Evolutionary conservation across 2,113 vertebrate species (phyloP).

Genomic region (Erinaceus europaeus): DNA sequence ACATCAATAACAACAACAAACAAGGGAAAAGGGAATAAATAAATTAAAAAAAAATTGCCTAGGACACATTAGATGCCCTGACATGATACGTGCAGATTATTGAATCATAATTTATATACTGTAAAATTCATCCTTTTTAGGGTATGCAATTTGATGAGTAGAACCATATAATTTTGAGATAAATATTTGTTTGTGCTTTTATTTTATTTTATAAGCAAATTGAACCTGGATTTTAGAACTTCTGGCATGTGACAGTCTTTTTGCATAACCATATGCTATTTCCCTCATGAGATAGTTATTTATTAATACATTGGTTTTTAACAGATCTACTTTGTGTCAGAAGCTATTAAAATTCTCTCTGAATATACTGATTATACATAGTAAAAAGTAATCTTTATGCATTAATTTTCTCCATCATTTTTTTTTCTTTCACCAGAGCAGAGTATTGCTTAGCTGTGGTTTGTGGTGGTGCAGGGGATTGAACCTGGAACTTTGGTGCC

Average conservation of each 20-base stretch:
- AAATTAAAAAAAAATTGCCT: neutral
- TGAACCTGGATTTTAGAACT: too few relatives aligned
- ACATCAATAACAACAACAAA: too few relatives aligned
- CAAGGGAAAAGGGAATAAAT: too few relatives aligned
- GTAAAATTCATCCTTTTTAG: neutral
- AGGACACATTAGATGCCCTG: neutral
- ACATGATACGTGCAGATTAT: too few relatives aligned
- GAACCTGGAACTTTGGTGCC: too few relatives aligned
- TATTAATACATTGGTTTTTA: neutral
- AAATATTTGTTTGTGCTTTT: neutral
- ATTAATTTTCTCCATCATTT: neutral
- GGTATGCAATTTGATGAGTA: neutral
- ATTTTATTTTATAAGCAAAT: neutral
- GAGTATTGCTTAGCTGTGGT: too few relatives aligned
- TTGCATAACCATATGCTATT: too few relatives aligned
- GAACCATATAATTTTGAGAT: neutral
- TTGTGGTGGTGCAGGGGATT: too few relatives aligned
- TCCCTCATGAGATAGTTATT: neutral
- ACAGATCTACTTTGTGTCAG: neutral
- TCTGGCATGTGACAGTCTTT: too few relatives aligned
- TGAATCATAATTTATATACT: neutral
- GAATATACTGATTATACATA: neutral
- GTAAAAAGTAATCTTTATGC: neutral
- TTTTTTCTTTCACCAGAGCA: too few relatives aligned
- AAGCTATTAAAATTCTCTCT: neutral